Percentiles rank a stretch among this genome's conserved stretches.
phyloP scores from a whole-genome alignment of 2,113 vertebrate species.

The Butorides virescens region DNA sequence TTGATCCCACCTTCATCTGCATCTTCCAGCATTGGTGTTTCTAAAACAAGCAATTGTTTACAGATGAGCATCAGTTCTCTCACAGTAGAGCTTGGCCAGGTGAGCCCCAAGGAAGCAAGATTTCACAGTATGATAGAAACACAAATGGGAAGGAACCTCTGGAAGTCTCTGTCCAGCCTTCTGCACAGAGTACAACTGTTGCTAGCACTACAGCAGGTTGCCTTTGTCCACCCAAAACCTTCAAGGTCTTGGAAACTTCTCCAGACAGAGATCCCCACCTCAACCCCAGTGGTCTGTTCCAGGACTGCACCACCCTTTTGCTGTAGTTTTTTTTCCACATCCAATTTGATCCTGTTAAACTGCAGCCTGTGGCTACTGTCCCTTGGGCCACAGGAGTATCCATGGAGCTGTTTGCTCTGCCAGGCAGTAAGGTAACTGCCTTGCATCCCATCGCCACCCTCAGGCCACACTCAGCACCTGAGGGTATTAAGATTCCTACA shows the following conservation, averaged over 20 bases:
- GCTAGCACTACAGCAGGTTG: background rate
- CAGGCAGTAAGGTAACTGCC: background rate
- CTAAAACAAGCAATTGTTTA: conserved; percentile 67
- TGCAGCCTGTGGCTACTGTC: background rate
- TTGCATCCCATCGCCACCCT: background rate
- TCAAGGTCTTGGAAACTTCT: background rate
- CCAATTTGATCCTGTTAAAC: background rate
- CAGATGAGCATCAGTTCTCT: background rate
- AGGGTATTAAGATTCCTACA: background rate
- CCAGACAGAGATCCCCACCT: background rate
- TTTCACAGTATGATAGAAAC: background rate
- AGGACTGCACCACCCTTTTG: background rate
- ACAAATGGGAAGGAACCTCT: background rate
- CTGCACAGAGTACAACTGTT: background rate
- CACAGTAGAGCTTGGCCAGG: background rate
- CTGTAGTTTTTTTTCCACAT: background rate
- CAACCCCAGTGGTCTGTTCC: background rate
- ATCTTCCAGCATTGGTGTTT: conserved; percentile 97
- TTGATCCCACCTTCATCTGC: conserved; percentile 97
- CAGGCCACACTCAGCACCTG: background rate
- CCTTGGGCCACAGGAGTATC: background rate
- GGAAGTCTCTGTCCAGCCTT: background rate
- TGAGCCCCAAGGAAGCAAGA: background rate
- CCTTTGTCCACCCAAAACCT: background rate
- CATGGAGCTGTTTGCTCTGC: background rate